phyloP scores from a whole-genome alignment of 2,113 vertebrate species.

The Tetraodon nigroviridis region DNA sequence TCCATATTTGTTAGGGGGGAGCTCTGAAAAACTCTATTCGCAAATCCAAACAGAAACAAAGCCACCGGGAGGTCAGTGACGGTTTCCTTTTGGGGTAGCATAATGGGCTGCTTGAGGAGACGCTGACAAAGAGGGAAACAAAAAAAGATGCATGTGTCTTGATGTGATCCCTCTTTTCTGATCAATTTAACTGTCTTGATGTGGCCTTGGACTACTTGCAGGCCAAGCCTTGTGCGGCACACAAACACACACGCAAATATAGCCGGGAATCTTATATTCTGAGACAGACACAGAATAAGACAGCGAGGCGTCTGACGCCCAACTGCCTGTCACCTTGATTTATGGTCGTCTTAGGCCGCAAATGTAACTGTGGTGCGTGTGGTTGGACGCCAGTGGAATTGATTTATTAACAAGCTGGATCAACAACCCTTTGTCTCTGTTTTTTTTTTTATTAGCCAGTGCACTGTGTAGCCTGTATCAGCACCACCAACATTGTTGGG shows the following conservation, averaged over 20 bases:
- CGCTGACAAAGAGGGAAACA: conserved; percentile 21
- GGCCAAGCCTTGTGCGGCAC: conserved; percentile 18
- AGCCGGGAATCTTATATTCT: conserved; percentile 62
- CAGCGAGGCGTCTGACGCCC: conserved; percentile 73
- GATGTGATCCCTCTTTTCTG: conserved; percentile 73
- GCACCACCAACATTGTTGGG: neutral
- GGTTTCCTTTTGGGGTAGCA: conserved; percentile 85
- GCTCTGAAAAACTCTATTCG: conserved; percentile 93
- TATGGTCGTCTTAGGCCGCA: conserved; percentile 83
- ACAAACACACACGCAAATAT: conserved; percentile 20
- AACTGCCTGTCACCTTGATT: conserved; percentile 92
- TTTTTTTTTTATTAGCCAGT: conserved; percentile 29
- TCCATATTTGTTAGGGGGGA: conserved; percentile 89
- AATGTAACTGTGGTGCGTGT: conserved; percentile 71
- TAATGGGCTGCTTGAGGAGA: conserved; percentile 91
- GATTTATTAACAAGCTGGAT: conserved; percentile 39
- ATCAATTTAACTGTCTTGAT: conserved; percentile 91
- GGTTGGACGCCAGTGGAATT: conserved; percentile 25
- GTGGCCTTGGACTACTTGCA: conserved; percentile 62
- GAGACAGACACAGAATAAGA: conserved; percentile 70
- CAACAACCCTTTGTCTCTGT: conserved; percentile 23
- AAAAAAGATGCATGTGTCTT: conserved; percentile 10
- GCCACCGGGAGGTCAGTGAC: conserved; percentile 90
- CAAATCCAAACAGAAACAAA: conserved; percentile 99
- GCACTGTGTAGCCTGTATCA: neutral